Percentiles rank a stretch among this genome's conserved stretches.
These are phyloP conservation scores for Stichodactyla helianthus DNA, from an alignment of 64 coral and sea anemone species.

Conservation along the genomic window DNA sequence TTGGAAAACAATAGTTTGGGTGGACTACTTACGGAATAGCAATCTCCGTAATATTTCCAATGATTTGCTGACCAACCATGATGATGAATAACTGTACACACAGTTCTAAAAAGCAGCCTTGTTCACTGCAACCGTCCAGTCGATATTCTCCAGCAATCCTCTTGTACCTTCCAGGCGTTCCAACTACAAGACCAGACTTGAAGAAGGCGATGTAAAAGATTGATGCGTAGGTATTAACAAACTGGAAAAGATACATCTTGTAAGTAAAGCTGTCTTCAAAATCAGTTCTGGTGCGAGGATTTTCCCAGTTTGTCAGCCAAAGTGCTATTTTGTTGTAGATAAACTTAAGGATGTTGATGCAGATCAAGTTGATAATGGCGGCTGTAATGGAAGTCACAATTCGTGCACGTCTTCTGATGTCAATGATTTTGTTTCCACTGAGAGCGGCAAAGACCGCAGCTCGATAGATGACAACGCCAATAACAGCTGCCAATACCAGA, in stretches of 20 bases:
- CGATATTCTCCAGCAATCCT: constrained; percentile 51
- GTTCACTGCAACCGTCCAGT: constrained; percentile 68
- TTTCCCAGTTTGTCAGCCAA: constrained; percentile 65
- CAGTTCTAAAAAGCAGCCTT: constrained; percentile 71
- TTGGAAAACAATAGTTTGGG: too few relatives aligned
- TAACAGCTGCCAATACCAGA: constrained; percentile 56
- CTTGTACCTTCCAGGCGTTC: constrained; percentile 56
- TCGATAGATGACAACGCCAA: constrained; percentile 62
- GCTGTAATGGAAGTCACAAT: constrained; percentile 64
- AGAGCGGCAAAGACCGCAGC: constrained; percentile 65
- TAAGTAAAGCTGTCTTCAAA: constrained; percentile 75
- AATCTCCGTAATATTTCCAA: constrained; percentile 64
- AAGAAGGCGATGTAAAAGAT: constrained; percentile 84
- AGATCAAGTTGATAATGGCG: constrained; percentile 68
- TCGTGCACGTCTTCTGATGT: constrained; percentile 47
- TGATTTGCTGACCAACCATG: constrained; percentile 73
- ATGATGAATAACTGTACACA: constrained; percentile 65
- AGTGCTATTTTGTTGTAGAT: constrained; percentile 46
- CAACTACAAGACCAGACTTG: constrained; percentile 59
- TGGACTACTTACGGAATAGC: constrained; percentile 70
- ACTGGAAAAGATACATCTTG: constrained; percentile 82
- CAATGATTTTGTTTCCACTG: constrained; percentile 30
- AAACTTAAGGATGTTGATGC: constrained; percentile 59
- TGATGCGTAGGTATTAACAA: constrained; percentile 66
- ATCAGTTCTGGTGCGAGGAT: constrained; percentile 59